A percentile compares a stretch with the other conserved stretches of the same genome.
Conservation (phyloP, 2,888 invertebrate species). For the Himalopsyche japonica region DNA sequence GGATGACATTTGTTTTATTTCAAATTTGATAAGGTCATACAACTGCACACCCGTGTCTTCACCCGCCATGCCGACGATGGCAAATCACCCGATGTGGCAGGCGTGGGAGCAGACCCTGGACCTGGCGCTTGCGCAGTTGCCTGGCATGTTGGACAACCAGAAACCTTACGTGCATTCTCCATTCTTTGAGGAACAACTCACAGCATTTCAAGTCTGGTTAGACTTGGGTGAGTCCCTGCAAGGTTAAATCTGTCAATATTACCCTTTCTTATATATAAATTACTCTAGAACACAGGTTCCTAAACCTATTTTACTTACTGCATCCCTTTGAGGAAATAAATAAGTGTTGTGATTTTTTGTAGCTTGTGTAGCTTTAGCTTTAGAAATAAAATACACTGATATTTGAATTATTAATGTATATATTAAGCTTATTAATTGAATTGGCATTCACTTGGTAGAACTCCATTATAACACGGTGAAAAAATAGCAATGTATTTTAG, state of each 20-base stretch:
- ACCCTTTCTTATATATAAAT: neutral
- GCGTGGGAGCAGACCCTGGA: conserved; percentile 98
- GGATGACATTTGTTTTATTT: too few relatives aligned
- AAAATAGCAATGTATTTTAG: too few relatives aligned
- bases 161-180: conserved; percentile 74
- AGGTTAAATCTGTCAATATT: neutral
- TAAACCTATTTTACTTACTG: too few relatives aligned
- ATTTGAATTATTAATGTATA: too few relatives aligned
- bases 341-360: too few relatives aligned
- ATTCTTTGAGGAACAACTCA: conserved; percentile 97
- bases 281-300: too few relatives aligned
- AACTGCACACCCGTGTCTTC: conserved; percentile 96
- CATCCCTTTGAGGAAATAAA: too few relatives aligned
- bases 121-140: conserved; percentile 88
- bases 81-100: conserved; percentile 90
- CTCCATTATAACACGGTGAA: too few relatives aligned
- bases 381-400: too few relatives aligned
- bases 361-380: too few relatives aligned
- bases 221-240: conserved; percentile 63
- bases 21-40: conserved; percentile 69
- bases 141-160: conserved; percentile 68
- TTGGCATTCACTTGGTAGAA: too few relatives aligned
- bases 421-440: too few relatives aligned
- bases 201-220: conserved; percentile 96
- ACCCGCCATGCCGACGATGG: conserved; percentile 90